A percentile compares a stretch with the other conserved stretches of the same genome.
phyloP scores from a whole-genome alignment of 2,113 vertebrate genomes.

The Zosterops hypoxanthus region DNA sequence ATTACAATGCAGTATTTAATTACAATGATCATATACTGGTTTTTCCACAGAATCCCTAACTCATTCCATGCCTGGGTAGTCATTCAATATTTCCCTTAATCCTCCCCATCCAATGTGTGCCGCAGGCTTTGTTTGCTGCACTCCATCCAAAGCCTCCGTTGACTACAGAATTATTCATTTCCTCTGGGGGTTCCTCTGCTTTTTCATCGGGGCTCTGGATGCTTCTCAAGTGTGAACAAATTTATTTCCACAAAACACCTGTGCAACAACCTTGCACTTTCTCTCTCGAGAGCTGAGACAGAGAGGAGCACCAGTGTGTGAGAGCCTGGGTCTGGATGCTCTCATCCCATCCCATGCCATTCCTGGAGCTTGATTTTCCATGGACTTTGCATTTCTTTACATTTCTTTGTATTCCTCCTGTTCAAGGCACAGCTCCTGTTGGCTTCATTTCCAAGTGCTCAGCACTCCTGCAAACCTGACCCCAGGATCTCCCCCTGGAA shows the following conservation, averaged over 20 bases:
- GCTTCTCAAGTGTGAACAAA: background rate
- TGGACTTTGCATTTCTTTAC: background rate
- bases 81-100: conserved; percentile 50
- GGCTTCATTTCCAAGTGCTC: background rate
- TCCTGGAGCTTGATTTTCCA: background rate
- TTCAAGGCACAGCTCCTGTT: background rate
- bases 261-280: background rate
- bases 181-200: background rate
- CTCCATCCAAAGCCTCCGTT: background rate
- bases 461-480: background rate
- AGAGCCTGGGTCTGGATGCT: background rate
- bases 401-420: background rate
- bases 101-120: background rate
- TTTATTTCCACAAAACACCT: background rate
- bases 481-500: background rate
- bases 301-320: background rate
- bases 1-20: conserved; percentile 26
- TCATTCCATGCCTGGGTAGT: conserved; percentile 32
- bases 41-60: conserved; percentile 36
- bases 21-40: conserved; percentile 5
- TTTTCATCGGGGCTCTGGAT: background rate
- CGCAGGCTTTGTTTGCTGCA: conserved; percentile 3
- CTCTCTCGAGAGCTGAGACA: background rate
- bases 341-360: background rate
- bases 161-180: background rate